Evolutionary conservation across 2,797 vertebrate genomes (phyloP), one percentile per base, ranked within the genome.

Genomic region (Sebastolobus alascanus): DNA sequence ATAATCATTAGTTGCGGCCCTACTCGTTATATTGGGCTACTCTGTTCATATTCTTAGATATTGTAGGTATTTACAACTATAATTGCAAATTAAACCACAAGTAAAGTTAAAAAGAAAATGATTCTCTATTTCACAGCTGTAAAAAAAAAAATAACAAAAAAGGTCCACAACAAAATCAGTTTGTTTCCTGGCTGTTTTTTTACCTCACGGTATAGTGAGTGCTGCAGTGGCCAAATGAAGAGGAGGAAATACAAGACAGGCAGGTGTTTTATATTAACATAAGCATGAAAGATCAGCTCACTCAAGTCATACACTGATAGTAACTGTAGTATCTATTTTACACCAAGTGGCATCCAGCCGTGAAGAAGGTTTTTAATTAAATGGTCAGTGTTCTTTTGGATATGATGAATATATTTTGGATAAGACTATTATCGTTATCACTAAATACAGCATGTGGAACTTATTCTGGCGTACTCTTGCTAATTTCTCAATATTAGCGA

Each of bases 101-200:
- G 18, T 20, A 16, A 46, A 46, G 40, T 46, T 52, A 20, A 18
- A 52, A 52, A 20, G 54, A 55, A 55, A 22, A 55, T 22, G 0
- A 55, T 55, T 55, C n/a, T 55, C 10, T 12, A 55, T 55, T 55
- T 55, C 54, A 55, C 54, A 55, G 22, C 22, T 22, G n/a, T 55
- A 22, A 25, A 0, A 55, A 25, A 0, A 55, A 55, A 52, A 0
- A 18, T 46, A 46, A 43, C 40, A 16, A 18, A 40, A 65, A 65
- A n/a, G 60, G 6, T 63, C 60, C 0, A 20, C 6, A 46, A 29
- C 25, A 18, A 12, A 8, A 68, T 14, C n/a, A 25, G 14, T 13
- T 56, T 20, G 8, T 56, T 25, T 40, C 35, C 22, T 14, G 7
- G 7, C 4, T 68, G 11, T 22, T 46, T 43, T 40, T 18, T 46